Conservation (phyloP, 2,888 invertebrate genomes). For the Peribatodes rhomboidaria region DNA sequence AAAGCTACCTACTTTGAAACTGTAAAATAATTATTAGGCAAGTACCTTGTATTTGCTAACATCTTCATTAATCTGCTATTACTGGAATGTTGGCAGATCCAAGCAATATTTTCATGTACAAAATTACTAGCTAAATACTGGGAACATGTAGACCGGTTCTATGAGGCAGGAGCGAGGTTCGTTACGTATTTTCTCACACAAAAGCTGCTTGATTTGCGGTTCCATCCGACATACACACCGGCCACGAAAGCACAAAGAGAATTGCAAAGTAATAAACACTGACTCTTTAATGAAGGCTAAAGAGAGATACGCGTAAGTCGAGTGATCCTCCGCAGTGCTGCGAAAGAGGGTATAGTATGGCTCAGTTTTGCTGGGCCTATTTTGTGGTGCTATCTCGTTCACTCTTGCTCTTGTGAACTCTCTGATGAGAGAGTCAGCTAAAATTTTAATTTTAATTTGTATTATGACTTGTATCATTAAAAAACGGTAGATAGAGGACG, state of each 20-base stretch:
- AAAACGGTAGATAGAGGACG: too few relatives aligned
- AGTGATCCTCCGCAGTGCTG: background rate
- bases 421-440: too few relatives aligned
- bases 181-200: slow-evolving; percentile 56
- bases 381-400: too few relatives aligned
- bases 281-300: slow-evolving; percentile 65
- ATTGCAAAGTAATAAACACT: slow-evolving; percentile 63
- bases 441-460: too few relatives aligned
- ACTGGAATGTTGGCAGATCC: background rate
- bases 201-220: slow-evolving; percentile 55
- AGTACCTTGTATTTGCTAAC: too few relatives aligned
- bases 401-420: too few relatives aligned
- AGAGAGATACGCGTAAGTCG: background rate
- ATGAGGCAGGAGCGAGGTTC: slow-evolving; percentile 10
- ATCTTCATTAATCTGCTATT: too few relatives aligned
- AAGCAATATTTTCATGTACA: background rate
- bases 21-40: too few relatives aligned
- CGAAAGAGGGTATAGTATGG: too few relatives aligned
- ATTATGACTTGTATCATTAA: too few relatives aligned
- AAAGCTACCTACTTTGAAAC: too few relatives aligned
- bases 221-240: slow-evolving; percentile 46
- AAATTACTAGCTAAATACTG: background rate
- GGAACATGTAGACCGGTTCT: background rate
- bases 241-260: slow-evolving; percentile 52
- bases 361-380: too few relatives aligned